Evolutionary conservation across 2,113 vertebrate genomes (phyloP).

Genomic region (Beaufortia kweichowensis): DNA sequence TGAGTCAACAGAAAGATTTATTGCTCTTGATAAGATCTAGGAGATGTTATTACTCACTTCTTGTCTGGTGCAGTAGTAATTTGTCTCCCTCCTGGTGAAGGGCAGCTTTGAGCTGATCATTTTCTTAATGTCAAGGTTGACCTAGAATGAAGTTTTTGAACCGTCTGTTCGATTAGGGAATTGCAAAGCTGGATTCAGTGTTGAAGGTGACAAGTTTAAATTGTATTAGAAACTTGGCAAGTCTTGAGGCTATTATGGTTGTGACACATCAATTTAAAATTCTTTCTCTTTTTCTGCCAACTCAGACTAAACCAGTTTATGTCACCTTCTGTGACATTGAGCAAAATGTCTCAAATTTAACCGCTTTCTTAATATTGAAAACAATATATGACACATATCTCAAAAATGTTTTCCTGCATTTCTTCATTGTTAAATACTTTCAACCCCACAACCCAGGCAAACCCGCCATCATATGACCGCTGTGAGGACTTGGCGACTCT

Average conservation of each 20-base stretch:
- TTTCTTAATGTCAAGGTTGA: slow-evolving; percentile 32
- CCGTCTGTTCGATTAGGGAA: slow-evolving; percentile 46
- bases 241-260: slow-evolving; percentile 3
- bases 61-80: slow-evolving; percentile 3
- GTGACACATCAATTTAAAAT: slow-evolving; percentile 13
- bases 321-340: no score
- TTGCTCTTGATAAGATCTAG: no score
- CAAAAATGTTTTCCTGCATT: neutral
- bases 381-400: no score
- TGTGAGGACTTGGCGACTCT: slow-evolving; percentile 89
- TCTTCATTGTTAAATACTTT: neutral
- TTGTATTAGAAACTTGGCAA: slow-evolving; percentile 48
- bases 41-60: neutral
- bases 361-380: no score
- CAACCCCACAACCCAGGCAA: slow-evolving; percentile 75
- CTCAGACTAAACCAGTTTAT: no score
- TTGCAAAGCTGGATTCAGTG: slow-evolving; percentile 36
- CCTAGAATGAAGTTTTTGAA: slow-evolving; percentile 36
- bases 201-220: slow-evolving; percentile 43
- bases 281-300: no score
- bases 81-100: neutral
- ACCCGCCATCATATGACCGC: slow-evolving; percentile 87
- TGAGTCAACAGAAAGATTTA: no score
- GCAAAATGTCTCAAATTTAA: no score
- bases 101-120: slow-evolving; percentile 22